phyloP scores from a whole-genome alignment of 1,140 invertebrate species.

The Drosophila equinoxialis region DNA sequence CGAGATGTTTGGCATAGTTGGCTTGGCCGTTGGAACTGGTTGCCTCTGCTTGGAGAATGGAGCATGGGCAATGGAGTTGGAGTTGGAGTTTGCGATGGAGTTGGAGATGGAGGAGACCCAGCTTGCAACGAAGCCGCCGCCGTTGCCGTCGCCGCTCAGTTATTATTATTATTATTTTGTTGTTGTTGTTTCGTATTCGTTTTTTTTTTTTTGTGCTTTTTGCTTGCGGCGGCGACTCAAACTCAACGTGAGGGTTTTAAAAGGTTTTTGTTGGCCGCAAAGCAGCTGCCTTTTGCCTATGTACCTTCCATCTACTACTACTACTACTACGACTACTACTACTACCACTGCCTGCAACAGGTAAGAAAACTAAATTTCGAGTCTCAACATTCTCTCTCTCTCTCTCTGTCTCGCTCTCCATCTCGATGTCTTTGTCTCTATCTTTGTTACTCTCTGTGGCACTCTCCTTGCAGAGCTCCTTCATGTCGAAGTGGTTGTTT shows the following conservation, averaged over 20 bases:
- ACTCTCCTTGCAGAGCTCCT: background rate
- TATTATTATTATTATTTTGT: conserved; percentile 65
- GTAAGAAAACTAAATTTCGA: conserved; percentile 72
- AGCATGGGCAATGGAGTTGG: conserved; percentile 23
- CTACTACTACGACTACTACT: too few species aligned
- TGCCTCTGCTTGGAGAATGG: conserved; percentile 48
- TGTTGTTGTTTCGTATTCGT: background rate
- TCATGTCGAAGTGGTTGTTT: conserved; percentile 27
- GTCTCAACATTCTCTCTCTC: conserved; percentile 38
- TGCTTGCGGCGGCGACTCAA: conserved; percentile 70
- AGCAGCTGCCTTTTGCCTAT: conserved; percentile 61
- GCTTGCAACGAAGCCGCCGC: conserved; percentile 66
- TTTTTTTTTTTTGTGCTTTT: conserved; percentile 20
- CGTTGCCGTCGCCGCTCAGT: conserved; percentile 64
- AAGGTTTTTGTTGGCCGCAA: conserved; percentile 78
- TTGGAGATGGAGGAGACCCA: conserved; percentile 20
- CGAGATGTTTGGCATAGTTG: conserved; percentile 79
- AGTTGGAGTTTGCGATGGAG: conserved; percentile 28
- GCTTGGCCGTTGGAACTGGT: conserved; percentile 72
- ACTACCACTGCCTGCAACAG: conserved; percentile 68
- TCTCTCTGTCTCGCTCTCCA: conserved; percentile 21
- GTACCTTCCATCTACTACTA: background rate
- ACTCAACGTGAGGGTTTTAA: conserved; percentile 77
- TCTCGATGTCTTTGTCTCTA: conserved; percentile 31
- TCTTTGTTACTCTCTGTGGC: conserved; percentile 21